These are phyloP conservation scores for Calephelis perditalis DNA, from an alignment of 2,888 invertebrate species.

Conservation along the genomic window DNA sequence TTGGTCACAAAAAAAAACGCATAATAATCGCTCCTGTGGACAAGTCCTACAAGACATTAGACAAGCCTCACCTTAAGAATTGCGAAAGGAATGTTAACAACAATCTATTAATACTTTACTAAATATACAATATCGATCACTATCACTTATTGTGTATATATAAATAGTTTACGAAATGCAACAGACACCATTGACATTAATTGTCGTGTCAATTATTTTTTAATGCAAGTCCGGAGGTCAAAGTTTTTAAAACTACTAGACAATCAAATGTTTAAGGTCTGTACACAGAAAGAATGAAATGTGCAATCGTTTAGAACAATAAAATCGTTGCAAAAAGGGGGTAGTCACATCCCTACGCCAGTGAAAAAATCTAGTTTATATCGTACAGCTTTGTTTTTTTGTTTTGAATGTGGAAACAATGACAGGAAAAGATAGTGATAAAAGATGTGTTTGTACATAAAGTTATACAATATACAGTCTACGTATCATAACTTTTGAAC, in stretches of 20 bases:
- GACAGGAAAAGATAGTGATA: no score
- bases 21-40: no score
- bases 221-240: constrained; percentile 6
- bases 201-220: constrained; percentile 13
- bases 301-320: background rate
- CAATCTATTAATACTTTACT: constrained; percentile 7
- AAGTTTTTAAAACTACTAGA: background rate
- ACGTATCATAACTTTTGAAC: no score
- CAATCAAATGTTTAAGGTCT: constrained; percentile 1
- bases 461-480: no score
- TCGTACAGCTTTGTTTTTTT: no score
- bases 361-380: no score
- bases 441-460: no score
- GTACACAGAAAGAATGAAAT: background rate
- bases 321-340: background rate
- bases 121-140: constrained; percentile 20
- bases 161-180: constrained; percentile 23
- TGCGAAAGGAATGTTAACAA: background rate
- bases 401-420: no score
- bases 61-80: background rate
- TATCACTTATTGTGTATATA: constrained; percentile 26
- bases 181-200: constrained; percentile 16
- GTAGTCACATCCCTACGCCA: no score
- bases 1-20: no score
- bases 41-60: background rate